These are phyloP conservation scores for Ostrea edulis DNA, from an alignment of 1,140 invertebrate genomes.

Conservation along the genomic window DNA sequence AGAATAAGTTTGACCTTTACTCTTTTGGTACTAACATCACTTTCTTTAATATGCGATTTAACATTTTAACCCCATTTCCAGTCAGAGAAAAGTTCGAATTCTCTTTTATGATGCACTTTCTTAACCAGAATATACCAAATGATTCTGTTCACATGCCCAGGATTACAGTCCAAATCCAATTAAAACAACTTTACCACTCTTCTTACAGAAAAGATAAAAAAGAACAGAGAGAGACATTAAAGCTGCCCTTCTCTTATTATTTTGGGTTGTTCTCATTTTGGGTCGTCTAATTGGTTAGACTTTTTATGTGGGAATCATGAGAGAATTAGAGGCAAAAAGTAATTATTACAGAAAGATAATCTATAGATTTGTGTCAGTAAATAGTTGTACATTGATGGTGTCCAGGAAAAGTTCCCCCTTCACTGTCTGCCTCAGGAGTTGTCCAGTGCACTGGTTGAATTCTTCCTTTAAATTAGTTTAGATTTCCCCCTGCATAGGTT, in stretches of 20 bases:
- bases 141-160: slow-evolving; percentile 2
- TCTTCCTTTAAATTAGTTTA: neutral
- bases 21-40: neutral
- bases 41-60: neutral
- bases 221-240: neutral
- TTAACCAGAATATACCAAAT: neutral
- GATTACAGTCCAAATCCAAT: slow-evolving; percentile 22
- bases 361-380: neutral
- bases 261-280: neutral
- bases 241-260: slow-evolving; percentile 9
- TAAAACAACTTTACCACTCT: neutral
- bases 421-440: neutral
- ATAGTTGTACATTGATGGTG: neutral
- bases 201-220: slow-evolving; percentile 12
- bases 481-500: neutral
- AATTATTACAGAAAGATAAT: slow-evolving; percentile 31
- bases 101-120: neutral
- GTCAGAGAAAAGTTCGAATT: neutral
- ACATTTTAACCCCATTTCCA: neutral
- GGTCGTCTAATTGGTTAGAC: slow-evolving; percentile 5
- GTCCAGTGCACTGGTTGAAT: neutral
- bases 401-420: neutral
- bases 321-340: slow-evolving; percentile 24
- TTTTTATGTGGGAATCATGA: neutral
- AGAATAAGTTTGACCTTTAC: neutral